These are phyloP conservation scores for Cnemophilus loriae DNA, from an alignment of 2,113 vertebrate species.

Conservation along the genomic window DNA sequence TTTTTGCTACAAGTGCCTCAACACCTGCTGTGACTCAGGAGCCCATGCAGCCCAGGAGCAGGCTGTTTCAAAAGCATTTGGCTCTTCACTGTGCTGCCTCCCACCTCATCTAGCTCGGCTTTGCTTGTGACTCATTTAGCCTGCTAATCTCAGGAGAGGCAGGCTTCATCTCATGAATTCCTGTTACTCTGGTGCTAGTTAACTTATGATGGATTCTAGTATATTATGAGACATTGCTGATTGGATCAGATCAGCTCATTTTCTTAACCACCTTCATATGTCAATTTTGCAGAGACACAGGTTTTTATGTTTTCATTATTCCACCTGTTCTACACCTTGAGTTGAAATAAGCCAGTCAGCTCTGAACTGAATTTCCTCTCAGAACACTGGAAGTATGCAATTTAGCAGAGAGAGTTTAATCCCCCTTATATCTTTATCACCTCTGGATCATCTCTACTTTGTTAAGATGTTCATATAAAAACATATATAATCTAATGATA, in stretches of 20 bases:
- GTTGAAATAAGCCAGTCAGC: neutral
- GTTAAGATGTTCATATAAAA: neutral
- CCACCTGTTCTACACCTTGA: neutral
- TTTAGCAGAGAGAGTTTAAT: neutral
- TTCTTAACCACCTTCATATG: neutral
- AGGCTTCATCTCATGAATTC: neutral
- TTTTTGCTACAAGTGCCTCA: neutral
- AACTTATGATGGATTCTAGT: neutral
- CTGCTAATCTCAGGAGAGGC: neutral
- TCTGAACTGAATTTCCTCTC: neutral
- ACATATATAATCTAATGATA: neutral
- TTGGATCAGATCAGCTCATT: neutral
- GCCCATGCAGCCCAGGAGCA: neutral
- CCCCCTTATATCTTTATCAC: neutral
- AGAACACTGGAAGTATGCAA: neutral
- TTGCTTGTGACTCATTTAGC: neutral
- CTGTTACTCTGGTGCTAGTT: neutral
- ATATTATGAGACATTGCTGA: neutral
- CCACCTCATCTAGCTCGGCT: neutral
- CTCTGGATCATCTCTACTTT: neutral
- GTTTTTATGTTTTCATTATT: neutral
- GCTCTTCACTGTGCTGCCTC: neutral
- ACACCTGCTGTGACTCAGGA: neutral
- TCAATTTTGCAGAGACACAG: neutral
- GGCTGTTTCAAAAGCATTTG: neutral